Conservation (phyloP, 1,140 invertebrate species). For the Drosophila tristis region DNA sequence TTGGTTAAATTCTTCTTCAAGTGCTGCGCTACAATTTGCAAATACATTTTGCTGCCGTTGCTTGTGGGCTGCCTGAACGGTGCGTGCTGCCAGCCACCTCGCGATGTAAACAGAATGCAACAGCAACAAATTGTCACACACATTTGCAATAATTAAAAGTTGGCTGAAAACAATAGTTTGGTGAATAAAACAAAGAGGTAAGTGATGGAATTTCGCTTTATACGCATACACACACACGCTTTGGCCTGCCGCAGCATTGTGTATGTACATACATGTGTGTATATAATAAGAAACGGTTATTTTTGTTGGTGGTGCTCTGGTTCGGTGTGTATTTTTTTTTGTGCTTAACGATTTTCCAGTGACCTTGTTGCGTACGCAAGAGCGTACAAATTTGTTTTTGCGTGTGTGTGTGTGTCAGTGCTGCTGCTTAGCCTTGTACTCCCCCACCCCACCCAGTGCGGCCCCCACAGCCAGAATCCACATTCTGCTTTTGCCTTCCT, state of each 20-base stretch:
- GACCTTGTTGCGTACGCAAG: constrained; percentile 83
- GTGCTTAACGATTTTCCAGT: constrained; percentile 84
- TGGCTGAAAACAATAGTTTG: constrained; percentile 25
- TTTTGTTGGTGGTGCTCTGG: too few relatives aligned
- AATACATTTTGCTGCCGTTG: constrained; percentile 4
- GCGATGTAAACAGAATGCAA: constrained; percentile 21
- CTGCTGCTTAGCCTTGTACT: constrained; percentile 69
- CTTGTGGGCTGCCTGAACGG: too few relatives aligned
- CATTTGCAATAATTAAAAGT: constrained; percentile 3
- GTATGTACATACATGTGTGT: constrained; percentile 5
- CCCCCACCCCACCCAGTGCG: constrained; percentile 6
- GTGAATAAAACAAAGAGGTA: constrained; percentile 17
- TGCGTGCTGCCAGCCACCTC: background rate
- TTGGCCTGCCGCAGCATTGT: background rate
- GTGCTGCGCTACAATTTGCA: background rate
- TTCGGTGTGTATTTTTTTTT: constrained; percentile 27
- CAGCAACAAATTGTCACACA: too few relatives aligned
- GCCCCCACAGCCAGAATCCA: too few relatives aligned
- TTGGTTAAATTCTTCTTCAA: background rate
- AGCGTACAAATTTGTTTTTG: constrained; percentile 44
- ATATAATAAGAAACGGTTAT: too few relatives aligned
- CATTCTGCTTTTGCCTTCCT: constrained; percentile 19
- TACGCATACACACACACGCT: too few relatives aligned
- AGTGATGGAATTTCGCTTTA: background rate
- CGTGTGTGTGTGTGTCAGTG: constrained; percentile 47